Conservation (phyloP, 2,113 vertebrate species). For the Macroglossus sobrinus region DNA sequence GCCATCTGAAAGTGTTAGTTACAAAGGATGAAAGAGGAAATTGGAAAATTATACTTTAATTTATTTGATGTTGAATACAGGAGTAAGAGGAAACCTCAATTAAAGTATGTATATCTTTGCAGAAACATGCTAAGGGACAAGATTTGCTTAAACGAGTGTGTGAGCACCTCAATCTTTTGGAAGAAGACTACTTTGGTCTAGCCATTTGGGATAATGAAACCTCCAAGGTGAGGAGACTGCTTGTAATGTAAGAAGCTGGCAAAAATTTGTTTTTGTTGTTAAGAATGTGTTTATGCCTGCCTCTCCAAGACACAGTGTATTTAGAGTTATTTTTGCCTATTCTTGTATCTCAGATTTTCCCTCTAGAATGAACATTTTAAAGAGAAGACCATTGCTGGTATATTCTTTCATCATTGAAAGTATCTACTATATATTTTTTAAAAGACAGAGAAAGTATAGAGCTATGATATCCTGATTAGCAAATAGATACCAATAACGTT, state of each 20-base stretch:
- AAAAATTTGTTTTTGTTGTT: background rate
- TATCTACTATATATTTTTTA: background rate
- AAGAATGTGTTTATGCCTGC: background rate
- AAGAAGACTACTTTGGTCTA: conserved; percentile 97
- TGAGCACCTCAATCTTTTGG: conserved; percentile 96
- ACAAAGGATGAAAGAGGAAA: conserved; percentile 18
- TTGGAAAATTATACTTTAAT: conserved; percentile 13
- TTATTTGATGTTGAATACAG: background rate
- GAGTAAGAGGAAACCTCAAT: conserved; percentile 14
- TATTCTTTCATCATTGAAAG: background rate
- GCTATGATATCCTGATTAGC: background rate
- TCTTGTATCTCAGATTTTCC: conserved; percentile 40
- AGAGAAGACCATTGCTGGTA: background rate
- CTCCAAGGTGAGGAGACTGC: conserved; percentile 85
- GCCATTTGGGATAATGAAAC: conserved; percentile 90
- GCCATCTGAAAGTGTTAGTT: conserved; percentile 26
- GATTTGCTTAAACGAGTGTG: conserved; percentile 95
- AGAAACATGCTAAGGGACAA: conserved; percentile 98
- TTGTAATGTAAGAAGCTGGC: background rate
- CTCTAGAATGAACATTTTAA: conserved; percentile 4
- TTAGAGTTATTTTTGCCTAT: background rate
- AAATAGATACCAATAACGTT: background rate
- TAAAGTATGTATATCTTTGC: conserved; percentile 59
- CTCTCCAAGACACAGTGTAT: background rate
- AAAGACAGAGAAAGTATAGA: background rate